Base-by-base conservation (phyloP, 2,888 invertebrate species). In the Plagiodera versicolora region DNA sequence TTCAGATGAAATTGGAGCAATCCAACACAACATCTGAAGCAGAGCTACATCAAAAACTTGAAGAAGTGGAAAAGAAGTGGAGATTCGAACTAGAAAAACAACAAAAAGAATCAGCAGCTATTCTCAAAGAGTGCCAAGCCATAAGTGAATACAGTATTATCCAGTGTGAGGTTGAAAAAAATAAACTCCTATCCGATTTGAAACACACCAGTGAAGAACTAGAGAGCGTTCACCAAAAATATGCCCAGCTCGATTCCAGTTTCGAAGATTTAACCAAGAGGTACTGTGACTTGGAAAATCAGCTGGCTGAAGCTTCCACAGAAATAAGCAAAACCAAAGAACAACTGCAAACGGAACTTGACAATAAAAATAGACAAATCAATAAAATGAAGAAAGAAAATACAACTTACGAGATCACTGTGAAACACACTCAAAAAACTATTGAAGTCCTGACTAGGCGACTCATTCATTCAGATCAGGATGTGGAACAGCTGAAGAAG, bases 381-480 rank as follows among this genome's bases (percentile, higher is more conserved):
- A 82, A 83, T 51, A 81, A 79, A 67, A 75, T 81, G 24, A 70
- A 73, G 8, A 83, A 80, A 65, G 85, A 86, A 62, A 85, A 85
- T 65, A 82, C 81, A 59, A 81, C 83, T 58, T 86, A 84, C 73
- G 82, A 85, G 75, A 80, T 85, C 71, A 85, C 86, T n/a, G 77
- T 86, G n/a, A 81, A 80, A 28, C 84, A 84, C 14, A 85, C 84
- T 1, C 82, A 84, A 69, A 82, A 84, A 61, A 85, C 86, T 49
- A 84, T 87, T 11, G 83, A 86, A 71, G 85, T 86, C 2, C 72
- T 87, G 53, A 85, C 83, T 24, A 81, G 82, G 75, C 79, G 86
- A 16, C 74, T 87, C 53, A 80, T 85, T 51, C 82, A 85, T 68
- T 86, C 86, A 2, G 86, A 87, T 69, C 81, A 79, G 70, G 86